Conservation (phyloP, 1,140 invertebrate species). For the Panagrolaimus sp. region DNA sequence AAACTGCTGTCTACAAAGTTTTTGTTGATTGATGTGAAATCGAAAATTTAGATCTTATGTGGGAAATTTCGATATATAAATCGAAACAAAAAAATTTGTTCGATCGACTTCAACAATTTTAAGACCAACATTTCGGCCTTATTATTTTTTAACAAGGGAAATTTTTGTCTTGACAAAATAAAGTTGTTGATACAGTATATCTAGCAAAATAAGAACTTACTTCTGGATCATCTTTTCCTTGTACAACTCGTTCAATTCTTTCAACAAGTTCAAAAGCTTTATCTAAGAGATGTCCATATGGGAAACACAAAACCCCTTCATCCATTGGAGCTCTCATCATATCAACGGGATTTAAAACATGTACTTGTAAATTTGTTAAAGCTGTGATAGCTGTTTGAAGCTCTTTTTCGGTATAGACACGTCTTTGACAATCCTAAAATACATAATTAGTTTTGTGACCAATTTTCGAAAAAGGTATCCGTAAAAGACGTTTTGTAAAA, state of each 20-base stretch:
- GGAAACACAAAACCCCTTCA: constrained; percentile 57
- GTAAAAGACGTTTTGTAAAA: too few relatives aligned
- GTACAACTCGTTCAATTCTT: constrained; percentile 40
- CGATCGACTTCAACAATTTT: too few relatives aligned
- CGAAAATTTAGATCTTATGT: too few relatives aligned
- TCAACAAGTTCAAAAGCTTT: constrained; percentile 43
- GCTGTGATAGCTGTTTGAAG: constrained; percentile 29
- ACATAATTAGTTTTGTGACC: constrained; percentile 4
- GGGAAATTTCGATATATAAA: too few relatives aligned
- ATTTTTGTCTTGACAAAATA: too few relatives aligned
- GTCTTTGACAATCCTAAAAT: constrained; percentile 15
- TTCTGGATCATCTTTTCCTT: constrained; percentile 28
- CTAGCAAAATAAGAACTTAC: too few relatives aligned
- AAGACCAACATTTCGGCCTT: too few relatives aligned
- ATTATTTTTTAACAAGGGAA: too few relatives aligned
- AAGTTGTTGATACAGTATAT: too few relatives aligned
- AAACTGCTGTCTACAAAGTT: constrained; percentile 14
- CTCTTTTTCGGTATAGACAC: neutral
- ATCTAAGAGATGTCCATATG: constrained; percentile 53
- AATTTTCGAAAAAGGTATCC: too few relatives aligned
- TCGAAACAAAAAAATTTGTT: too few relatives aligned
- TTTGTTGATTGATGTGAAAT: too few relatives aligned
- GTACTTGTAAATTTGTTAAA: constrained; percentile 53
- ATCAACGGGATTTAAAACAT: constrained; percentile 57
- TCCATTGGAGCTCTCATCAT: constrained; percentile 53